A percentile compares a stretch with the other conserved stretches of the same genome.
Evolutionary conservation across 2,888 invertebrate genomes (phyloP).

Genomic region (Standfussiana lucernea): DNA sequence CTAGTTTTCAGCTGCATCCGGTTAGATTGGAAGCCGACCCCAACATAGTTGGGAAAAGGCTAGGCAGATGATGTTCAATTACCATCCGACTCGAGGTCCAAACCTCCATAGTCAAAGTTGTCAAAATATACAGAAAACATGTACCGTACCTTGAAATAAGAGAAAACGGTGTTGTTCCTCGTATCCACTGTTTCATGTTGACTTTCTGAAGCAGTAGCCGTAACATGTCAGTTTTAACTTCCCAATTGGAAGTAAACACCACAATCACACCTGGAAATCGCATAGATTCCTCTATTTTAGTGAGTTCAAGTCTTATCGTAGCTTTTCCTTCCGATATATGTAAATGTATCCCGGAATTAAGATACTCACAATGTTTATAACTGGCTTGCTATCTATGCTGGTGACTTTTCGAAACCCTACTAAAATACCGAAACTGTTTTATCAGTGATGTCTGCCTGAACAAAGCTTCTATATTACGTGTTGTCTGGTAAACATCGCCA

Average conservation of each 20-base stretch:
- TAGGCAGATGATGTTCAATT: too few species aligned
- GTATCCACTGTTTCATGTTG: neutral
- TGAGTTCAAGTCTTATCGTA: constrained; percentile 26
- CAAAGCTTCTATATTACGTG: constrained; percentile 29
- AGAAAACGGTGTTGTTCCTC: neutral
- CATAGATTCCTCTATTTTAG: constrained; percentile 40
- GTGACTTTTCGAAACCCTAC: constrained; percentile 39
- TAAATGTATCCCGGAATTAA: constrained; percentile 38
- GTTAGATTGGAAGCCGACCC: too few species aligned
- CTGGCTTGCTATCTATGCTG: constrained; percentile 13
- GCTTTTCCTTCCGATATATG: constrained; percentile 51
- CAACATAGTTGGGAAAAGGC: too few species aligned
- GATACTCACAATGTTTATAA: constrained; percentile 36
- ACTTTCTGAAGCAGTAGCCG: neutral
- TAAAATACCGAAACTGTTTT: constrained; percentile 38
- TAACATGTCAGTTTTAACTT: constrained; percentile 5
- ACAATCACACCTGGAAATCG: constrained; percentile 38
- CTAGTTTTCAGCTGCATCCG: too few species aligned
- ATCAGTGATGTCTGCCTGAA: constrained; percentile 29
- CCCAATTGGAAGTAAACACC: constrained; percentile 28
- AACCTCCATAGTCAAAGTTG: too few species aligned
- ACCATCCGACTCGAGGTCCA: too few species aligned
- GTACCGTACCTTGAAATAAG: neutral
- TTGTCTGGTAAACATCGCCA: neutral
- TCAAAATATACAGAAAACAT: neutral